Conservation (phyloP, 2,888 invertebrate genomes). For the Chaitophorus viminalis region DNA sequence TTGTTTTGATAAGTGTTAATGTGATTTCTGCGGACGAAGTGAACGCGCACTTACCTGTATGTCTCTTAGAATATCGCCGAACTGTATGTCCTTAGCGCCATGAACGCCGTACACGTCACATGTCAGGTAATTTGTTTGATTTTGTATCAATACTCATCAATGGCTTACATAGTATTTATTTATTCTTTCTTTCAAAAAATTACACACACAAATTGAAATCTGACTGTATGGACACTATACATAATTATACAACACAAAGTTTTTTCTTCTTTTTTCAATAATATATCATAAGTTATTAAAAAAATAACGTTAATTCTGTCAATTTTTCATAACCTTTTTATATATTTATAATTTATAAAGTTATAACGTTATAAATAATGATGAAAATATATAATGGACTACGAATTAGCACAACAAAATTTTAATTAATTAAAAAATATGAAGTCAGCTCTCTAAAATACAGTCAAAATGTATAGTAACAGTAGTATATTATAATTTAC, state of each 20-base stretch:
- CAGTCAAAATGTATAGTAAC: background rate
- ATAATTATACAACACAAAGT: background rate
- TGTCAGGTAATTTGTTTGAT: slow-evolving; percentile 12
- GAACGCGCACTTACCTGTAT: slow-evolving; percentile 42
- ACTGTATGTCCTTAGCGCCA: slow-evolving; percentile 7
- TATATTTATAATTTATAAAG: no score
- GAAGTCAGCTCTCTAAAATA: no score
- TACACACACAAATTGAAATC: background rate
- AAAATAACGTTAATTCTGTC: no score
- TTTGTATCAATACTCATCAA: background rate
- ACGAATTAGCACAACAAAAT: no score
- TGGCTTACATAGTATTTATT: background rate
- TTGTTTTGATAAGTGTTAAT: slow-evolving; percentile 13
- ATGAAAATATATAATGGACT: no score
- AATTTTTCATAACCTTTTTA: no score
- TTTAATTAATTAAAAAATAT: no score
- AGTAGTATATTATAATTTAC: background rate
- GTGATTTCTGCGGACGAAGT: slow-evolving; percentile 37
- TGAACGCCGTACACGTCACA: slow-evolving; percentile 39
- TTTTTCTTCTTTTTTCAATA: no score
- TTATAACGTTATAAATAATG: no score
- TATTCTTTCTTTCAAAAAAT: background rate
- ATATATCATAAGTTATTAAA: no score
- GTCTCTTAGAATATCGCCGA: slow-evolving; percentile 2
- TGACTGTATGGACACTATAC: background rate